phyloP scores from a whole-genome alignment of 1,140 invertebrate species.

The Psilanteris sp. region DNA sequence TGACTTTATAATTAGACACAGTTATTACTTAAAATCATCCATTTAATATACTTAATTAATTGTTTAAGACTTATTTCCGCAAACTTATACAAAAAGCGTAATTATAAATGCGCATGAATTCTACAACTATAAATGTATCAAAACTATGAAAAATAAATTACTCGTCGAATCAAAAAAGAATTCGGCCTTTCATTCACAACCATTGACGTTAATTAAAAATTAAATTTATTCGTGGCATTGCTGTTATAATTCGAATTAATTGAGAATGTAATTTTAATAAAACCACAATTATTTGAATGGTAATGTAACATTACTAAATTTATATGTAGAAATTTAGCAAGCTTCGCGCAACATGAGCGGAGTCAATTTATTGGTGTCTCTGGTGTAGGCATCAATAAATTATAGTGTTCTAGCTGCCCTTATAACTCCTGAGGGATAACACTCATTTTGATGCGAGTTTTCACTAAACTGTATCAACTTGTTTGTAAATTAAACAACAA shows the following conservation, averaged over 20 bases:
- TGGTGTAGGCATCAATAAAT: constrained; percentile 58
- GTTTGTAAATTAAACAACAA: constrained; percentile 32
- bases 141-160: too few relatives aligned
- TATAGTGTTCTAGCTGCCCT: constrained; percentile 52
- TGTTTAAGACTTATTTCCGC: too few relatives aligned
- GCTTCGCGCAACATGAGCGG: constrained; percentile 46
- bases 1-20: constrained; percentile 47
- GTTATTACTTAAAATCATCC: constrained; percentile 34
- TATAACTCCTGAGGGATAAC: constrained; percentile 59
- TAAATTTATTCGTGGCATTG: too few relatives aligned
- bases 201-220: too few relatives aligned
- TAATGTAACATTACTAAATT: constrained; percentile 50
- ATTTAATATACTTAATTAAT: background rate
- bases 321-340: constrained; percentile 51
- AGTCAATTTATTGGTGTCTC: constrained; percentile 60
- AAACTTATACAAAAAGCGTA: too few relatives aligned
- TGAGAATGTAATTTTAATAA: constrained; percentile 13
- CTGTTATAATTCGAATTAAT: constrained; percentile 2
- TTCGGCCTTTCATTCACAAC: too few relatives aligned
- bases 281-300: constrained; percentile 37
- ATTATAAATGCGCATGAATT: too few relatives aligned
- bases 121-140: too few relatives aligned
- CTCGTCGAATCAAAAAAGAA: too few relatives aligned
- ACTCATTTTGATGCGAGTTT: constrained; percentile 55
- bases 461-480: constrained; percentile 41